Base-by-base conservation (phyloP, 2,113 vertebrate species). In the Onychostoma macrolepis region DNA sequence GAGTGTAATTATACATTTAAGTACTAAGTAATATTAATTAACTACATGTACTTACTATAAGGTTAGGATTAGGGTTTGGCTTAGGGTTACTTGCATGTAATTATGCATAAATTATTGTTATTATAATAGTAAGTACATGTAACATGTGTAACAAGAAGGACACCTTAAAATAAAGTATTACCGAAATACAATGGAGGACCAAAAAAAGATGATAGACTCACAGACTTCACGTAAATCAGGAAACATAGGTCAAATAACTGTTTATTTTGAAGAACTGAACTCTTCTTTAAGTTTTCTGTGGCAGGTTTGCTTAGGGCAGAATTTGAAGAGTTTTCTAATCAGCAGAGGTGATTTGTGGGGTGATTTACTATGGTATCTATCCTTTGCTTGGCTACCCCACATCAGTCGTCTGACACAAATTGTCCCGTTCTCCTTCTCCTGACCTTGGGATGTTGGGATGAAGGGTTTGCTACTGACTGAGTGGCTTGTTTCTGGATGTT, bases 251-350 rank as follows among this genome's bases (percentile, higher is more conserved):
- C n/a, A 67, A 43, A 65, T 43, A 82, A 21, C 1, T 19, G 26
- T 83, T 83, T 83, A 83, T 71, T 71, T 26, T 6, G 58, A 81
- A n/a, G 48, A 11, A 28, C n/a, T 67, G 2, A 36, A 11, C 28
- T 83, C 80, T 41, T 83, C 63, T 83, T 50, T 13, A n/a, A 83
- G 63, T 33, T 19, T 28, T 8, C 17, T 69, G 43, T 36, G 30
- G 41, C 0, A 13, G 43, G 36, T n/a, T 61, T n/a, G 10, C 30
- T 50, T 71, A 45, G 63, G 26, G 63, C 28, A 33, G 61, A 50
- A 67, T 26, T 83, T 83, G 43, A 33, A 1, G 19, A 83, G 19
- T 45, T 83, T 83, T 50, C 11, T 48, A 50, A 71, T 7, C 26
- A 8, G n/a, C 28, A 17, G 6, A 11, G 33, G 33, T 26, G 41